A percentile compares a stretch with the other conserved stretches of the same genome.
These are phyloP conservation scores for Plebejus melissa DNA, from an alignment of 2,888 invertebrate species.

Conservation along the genomic window DNA sequence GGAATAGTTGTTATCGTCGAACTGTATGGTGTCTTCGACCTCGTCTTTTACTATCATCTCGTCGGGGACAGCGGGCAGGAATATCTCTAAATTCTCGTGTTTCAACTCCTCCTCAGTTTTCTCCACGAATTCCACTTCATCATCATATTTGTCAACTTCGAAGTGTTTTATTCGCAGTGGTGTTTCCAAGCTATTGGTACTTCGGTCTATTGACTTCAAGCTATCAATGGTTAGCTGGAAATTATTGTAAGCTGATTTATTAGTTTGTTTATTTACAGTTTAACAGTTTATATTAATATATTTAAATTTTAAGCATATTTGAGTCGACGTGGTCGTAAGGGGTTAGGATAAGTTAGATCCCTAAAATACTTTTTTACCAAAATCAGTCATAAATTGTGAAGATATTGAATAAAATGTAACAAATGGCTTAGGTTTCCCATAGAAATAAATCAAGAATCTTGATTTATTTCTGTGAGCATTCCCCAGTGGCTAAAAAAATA, in stretches of 20 bases:
- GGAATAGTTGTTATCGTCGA: slow-evolving; percentile 43
- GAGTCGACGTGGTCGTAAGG: no score
- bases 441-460: no score
- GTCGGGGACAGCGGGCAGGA: slow-evolving; percentile 30
- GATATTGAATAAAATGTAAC: no score
- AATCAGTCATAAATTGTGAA: no score
- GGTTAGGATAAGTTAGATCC: no score
- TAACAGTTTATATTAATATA: no score
- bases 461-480: no score
- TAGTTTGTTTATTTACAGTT: background rate
- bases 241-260: background rate
- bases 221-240: slow-evolving; percentile 53
- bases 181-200: slow-evolving; percentile 44
- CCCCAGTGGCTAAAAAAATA: no score
- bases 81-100: slow-evolving; percentile 34
- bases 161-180: slow-evolving; percentile 40
- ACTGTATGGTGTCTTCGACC: slow-evolving; percentile 35
- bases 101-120: slow-evolving; percentile 36
- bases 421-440: no score
- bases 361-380: no score
- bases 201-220: slow-evolving; percentile 49
- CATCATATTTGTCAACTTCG: slow-evolving; percentile 43
- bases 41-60: slow-evolving; percentile 38
- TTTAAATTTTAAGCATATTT: no score
- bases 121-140: slow-evolving; percentile 38